These are phyloP conservation scores for Cepaea hortensis DNA, from an alignment of 2,888 invertebrate species.

Conservation along the genomic window DNA sequence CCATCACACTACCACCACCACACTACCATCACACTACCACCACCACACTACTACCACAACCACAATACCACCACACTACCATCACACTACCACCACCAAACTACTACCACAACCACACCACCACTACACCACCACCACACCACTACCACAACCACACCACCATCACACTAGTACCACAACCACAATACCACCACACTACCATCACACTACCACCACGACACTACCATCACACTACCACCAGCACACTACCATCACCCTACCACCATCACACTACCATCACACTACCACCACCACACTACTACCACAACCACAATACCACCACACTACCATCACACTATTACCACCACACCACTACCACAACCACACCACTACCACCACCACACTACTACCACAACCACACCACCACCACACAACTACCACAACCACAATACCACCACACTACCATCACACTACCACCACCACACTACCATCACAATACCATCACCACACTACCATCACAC, in stretches of 20 bases:
- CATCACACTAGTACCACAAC: no score
- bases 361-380: neutral
- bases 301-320: neutral
- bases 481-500: neutral
- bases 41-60: neutral
- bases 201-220: neutral
- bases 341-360: neutral
- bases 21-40: neutral
- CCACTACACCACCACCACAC: neutral
- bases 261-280: neutral
- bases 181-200: no score
- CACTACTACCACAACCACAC: neutral
- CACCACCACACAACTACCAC: no score
- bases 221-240: neutral
- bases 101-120: constrained; percentile 27
- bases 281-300: neutral
- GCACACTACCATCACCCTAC: neutral
- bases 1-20: neutral
- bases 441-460: neutral
- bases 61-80: neutral
- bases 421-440: no score
- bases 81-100: neutral
- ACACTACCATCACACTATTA: no score
- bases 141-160: no score
- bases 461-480: neutral